Percentiles rank a stretch among this genome's conserved stretches.
Evolutionary conservation across 2,113 vertebrate species (phyloP).

Genomic region (Brachypteracias leptosomus): DNA sequence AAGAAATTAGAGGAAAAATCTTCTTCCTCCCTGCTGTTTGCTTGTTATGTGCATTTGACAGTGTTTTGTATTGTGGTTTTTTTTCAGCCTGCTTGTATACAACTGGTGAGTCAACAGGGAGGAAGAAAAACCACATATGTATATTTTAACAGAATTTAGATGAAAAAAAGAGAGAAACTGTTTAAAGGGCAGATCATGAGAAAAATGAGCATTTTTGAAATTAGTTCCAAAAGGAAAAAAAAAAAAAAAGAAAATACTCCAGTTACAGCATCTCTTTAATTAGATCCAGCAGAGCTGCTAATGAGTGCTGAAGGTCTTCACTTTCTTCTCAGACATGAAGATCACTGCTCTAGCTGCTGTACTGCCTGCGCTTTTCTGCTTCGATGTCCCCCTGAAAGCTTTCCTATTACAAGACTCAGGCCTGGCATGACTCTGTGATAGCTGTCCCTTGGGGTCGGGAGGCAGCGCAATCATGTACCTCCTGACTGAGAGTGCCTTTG

Average conservation of each 20-base stretch:
- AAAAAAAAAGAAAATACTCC: neutral
- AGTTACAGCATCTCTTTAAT: neutral
- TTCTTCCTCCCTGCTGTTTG: neutral
- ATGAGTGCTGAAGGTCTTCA: neutral
- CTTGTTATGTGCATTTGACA: neutral
- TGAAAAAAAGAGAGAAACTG: neutral
- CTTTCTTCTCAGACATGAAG: neutral
- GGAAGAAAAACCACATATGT: neutral
- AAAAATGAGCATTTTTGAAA: constrained; percentile 21
- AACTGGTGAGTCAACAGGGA: constrained; percentile 36
- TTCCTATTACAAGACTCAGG: neutral
- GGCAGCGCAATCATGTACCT: neutral
- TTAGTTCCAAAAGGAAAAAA: neutral
- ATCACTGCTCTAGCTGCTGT: neutral
- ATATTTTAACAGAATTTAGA: constrained; percentile 7
- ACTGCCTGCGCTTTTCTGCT: neutral
- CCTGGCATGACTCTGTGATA: neutral
- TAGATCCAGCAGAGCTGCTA: neutral
- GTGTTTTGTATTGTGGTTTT: neutral
- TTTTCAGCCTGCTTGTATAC: neutral
- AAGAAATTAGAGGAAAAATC: neutral
- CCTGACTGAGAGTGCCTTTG: neutral
- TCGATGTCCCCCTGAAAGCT: neutral
- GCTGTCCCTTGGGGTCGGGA: neutral
- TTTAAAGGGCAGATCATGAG: neutral